Percentiles rank a stretch among this genome's conserved stretches.
Conservation (phyloP, 1,140 invertebrate genomes). For the Phymorhynchus buccinoides region DNA sequence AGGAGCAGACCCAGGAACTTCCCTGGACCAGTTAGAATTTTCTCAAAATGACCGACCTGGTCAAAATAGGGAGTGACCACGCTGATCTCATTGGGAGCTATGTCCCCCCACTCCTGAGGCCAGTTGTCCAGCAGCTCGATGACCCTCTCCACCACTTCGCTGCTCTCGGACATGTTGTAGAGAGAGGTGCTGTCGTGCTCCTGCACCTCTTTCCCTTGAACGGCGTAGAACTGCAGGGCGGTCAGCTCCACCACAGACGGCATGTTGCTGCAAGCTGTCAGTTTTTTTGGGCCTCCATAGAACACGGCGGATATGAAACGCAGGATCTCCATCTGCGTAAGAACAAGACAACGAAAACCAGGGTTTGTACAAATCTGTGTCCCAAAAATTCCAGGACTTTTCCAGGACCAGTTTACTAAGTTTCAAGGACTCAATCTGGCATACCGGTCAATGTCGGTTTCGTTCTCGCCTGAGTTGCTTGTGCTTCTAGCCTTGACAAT, state of each 20-base stretch:
- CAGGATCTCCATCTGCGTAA: conserved; percentile 86
- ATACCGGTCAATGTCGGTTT: no score
- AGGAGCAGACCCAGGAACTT: no score
- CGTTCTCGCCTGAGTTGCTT: no score
- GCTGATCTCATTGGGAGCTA: conserved; percentile 83
- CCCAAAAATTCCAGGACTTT: no score
- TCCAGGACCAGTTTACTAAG: no score
- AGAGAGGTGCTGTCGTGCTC: conserved; percentile 87
- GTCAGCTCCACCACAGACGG: conserved; percentile 60
- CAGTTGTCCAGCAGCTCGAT: conserved; percentile 81
- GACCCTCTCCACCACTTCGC: conserved; percentile 84
- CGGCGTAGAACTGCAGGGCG: conserved; percentile 81
- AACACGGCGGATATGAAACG: conserved; percentile 86
- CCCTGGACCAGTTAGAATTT: no score
- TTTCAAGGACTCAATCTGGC: no score
- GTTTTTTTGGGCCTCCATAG: conserved; percentile 79
- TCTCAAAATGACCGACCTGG: conserved; percentile 81
- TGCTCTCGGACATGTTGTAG: conserved; percentile 86
- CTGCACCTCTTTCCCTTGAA: conserved; percentile 79
- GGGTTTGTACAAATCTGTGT: no score
- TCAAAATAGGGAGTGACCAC: conserved; percentile 89
- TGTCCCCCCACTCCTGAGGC: conserved; percentile 83
- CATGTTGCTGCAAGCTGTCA: conserved; percentile 59
- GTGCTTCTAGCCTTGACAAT: no score
- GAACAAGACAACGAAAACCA: no score